These are phyloP conservation scores for Spinibarbus caldwelli DNA, from an alignment of 2,797 vertebrate genomes.

Conservation along the genomic window DNA sequence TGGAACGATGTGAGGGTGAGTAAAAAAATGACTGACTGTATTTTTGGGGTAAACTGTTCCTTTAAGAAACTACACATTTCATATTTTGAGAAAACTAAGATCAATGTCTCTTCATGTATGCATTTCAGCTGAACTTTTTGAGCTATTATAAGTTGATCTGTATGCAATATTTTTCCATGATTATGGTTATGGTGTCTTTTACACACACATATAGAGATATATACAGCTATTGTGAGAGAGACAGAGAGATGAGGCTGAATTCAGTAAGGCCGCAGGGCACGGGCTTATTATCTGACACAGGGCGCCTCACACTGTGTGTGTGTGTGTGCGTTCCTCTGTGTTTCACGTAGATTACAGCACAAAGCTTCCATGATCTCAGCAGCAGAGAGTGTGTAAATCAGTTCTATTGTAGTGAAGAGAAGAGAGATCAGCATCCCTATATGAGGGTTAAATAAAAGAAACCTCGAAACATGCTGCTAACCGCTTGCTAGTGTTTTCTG, in stretches of 20 bases:
- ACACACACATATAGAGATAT: slow-evolving; percentile 28
- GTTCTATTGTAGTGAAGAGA: slow-evolving; percentile 21
- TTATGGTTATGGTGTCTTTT: slow-evolving; percentile 28
- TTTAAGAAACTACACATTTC: not conserved
- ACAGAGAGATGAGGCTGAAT: slow-evolving; percentile 44
- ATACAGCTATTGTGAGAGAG: not conserved
- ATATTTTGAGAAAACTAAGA: not conserved
- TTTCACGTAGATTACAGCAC: slow-evolving; percentile 26
- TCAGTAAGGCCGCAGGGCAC: slow-evolving; percentile 55
- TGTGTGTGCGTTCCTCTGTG: slow-evolving; percentile 33
- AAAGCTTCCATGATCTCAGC: slow-evolving; percentile 35
- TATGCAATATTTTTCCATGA: slow-evolving; percentile 35
- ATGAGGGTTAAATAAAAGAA: slow-evolving; percentile 9
- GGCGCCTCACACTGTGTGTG: slow-evolving; percentile 35
- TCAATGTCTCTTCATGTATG: not conserved
- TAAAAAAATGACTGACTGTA: not conserved
- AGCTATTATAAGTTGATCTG: slow-evolving; percentile 37
- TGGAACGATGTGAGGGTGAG: not conserved
- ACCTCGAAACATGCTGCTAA: not conserved
- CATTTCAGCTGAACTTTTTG: not conserved
- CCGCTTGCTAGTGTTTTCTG: not conserved
- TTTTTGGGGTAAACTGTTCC: not conserved
- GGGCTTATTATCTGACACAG: slow-evolving; percentile 52
- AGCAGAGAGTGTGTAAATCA: slow-evolving; percentile 44
- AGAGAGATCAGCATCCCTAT: slow-evolving; percentile 24